Evolutionary conservation across 2,888 invertebrate species (phyloP), one percentile per base, ranked within the genome.

Genomic region (Patella pellucida): DNA sequence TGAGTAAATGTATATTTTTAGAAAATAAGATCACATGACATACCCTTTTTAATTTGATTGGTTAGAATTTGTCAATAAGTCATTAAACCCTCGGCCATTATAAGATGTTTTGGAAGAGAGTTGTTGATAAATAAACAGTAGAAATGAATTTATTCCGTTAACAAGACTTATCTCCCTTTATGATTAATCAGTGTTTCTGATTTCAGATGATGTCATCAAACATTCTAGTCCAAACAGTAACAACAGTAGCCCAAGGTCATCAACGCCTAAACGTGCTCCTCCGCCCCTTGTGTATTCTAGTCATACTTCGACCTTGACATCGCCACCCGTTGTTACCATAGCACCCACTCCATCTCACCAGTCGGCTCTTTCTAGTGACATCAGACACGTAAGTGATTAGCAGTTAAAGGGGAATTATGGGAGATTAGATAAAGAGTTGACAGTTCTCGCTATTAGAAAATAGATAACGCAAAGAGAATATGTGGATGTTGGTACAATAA

Each of bases 251-350:
- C 89, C 89, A 12, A 79, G 88, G 62, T 84, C 87, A 11, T 78
- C 83, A 50, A 85, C 87, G 4, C 85, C 89, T 0, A 89, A 89
- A 76, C 83, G 88, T 67, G 87, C 86, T 41, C 88, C 89, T 27
- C 87, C 89, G 16, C 85, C 88, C 19, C 83, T 88, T 68, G 83
- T 87, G 56, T 86, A 87, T 76, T 84, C 84, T n/a, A 80, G 79
- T 27, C 82, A 83, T 68, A 72, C 78, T 19, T 80, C 82, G 52
- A 79, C 82, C 11, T 79, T 85, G 76, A 87, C 87, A 67, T 88
- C 91, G 5, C 90, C 91, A 14, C 91, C 91, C 4, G 88, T 90
- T 67, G 90, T 91, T 68, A 89, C 91, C 77, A 89, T 90, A 76
- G 90, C 91, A 14, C 90, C 90, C 15, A 90, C 90, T 31, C 90